Percentiles rank a stretch among this genome's conserved stretches.
Evolutionary conservation across 2,113 vertebrate species (phyloP).

Genomic region (Gavia stellata): DNA sequence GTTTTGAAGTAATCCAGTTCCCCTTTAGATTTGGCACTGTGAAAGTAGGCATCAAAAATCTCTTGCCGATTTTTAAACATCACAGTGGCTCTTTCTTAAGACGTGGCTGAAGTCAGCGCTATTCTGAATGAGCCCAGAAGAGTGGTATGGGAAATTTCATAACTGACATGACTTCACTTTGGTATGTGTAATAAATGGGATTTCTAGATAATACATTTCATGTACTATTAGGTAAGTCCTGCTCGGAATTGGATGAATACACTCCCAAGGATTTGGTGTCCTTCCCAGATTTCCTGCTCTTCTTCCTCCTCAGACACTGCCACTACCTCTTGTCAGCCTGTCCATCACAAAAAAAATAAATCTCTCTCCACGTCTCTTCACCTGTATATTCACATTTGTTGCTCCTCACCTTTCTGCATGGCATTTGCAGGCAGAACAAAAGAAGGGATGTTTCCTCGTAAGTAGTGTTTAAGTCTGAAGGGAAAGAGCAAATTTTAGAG

Average conservation of each 20-base stretch:
- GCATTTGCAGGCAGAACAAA: neutral
- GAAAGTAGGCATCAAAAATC: neutral
- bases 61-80: neutral
- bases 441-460: neutral
- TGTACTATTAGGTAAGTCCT: neutral
- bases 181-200: neutral
- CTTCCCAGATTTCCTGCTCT: neutral
- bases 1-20: neutral
- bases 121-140: neutral
- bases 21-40: neutral
- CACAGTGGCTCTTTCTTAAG: neutral
- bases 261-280: neutral
- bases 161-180: neutral
- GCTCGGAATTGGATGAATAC: neutral
- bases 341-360: neutral
- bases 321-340: neutral
- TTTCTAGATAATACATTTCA: conserved; percentile 19
- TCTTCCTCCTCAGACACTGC: neutral
- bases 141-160: neutral
- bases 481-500: neutral
- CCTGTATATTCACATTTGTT: neutral
- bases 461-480: neutral
- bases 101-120: neutral
- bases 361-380: neutral
- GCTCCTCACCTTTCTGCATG: neutral